Conservation (phyloP, 2,113 vertebrate genomes). For the Mus musculus region GRCm39 chr5:92957501-92958000, state of each 20-base stretch:
- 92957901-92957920: not conserved
- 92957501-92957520: not conserved
- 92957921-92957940: not conserved
- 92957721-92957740: not conserved
- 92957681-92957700: too few species aligned
- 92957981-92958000: conserved; percentile 56
- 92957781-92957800: not conserved
- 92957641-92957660: not conserved
- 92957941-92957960: not conserved
- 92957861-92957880: not conserved
- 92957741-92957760: not conserved
- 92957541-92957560: not conserved
- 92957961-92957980: conserved; percentile 70
- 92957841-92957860: not conserved
- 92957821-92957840: not conserved
- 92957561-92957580: not conserved
- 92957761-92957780: conserved; percentile 14
- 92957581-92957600: not conserved
- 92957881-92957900: not conserved
- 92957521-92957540: not conserved
- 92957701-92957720: not conserved
- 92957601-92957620: not conserved
- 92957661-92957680: not conserved
- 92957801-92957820: not conserved
- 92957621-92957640: not conserved